phyloP scores from a whole-genome alignment of 2,797 vertebrate species.

The Pangasius larnaudii region DNA sequence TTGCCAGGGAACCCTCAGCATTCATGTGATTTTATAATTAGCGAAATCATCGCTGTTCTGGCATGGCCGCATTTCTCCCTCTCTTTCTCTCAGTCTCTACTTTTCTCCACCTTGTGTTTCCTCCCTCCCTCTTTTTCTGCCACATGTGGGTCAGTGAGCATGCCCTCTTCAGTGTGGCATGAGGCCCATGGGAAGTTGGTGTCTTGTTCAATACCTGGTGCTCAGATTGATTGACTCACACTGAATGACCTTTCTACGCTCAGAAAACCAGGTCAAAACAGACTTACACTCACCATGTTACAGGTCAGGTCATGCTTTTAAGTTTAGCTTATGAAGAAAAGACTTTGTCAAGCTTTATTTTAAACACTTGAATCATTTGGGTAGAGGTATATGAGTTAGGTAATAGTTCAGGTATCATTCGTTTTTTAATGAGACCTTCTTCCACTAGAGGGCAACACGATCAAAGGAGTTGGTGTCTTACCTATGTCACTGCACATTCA shows the following conservation, averaged over 20 bases:
- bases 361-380: background rate
- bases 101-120: background rate
- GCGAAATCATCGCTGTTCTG: constrained; percentile 52
- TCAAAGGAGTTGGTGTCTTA: constrained; percentile 61
- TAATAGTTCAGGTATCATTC: background rate
- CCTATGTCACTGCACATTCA: constrained; percentile 7
- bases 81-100: background rate
- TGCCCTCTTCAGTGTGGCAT: constrained; percentile 52
- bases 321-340: constrained; percentile 20
- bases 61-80: constrained; percentile 18
- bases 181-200: constrained; percentile 51
- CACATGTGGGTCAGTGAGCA: constrained; percentile 52
- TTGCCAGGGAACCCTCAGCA: constrained; percentile 46
- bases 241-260: constrained; percentile 34
- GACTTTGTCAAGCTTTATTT: constrained; percentile 12
- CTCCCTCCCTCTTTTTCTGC: constrained; percentile 35
- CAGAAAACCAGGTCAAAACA: constrained; percentile 30
- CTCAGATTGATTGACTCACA: constrained; percentile 52
- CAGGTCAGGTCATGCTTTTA: constrained; percentile 9
- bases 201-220: constrained; percentile 53
- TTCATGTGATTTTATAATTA: constrained; percentile 56
- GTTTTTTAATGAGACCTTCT: constrained; percentile 40
- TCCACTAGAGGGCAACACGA: constrained; percentile 75
- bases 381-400: background rate
- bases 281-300: constrained; percentile 23